Conservation (phyloP, 2,888 invertebrate species). For the Andrena bicolor region DNA sequence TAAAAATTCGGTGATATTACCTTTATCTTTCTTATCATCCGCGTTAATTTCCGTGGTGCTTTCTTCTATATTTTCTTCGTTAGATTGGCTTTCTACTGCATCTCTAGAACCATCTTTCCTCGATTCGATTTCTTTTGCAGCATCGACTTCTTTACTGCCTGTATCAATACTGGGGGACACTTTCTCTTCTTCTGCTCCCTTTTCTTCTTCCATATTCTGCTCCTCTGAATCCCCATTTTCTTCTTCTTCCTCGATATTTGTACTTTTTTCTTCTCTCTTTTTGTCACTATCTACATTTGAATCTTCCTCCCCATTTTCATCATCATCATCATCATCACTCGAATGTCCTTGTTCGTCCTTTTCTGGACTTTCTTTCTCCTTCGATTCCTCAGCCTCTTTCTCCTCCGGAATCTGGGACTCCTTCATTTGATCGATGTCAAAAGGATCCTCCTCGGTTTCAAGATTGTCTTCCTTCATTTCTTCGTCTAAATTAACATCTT, state of each 20-base stretch:
- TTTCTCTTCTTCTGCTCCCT: conserved; percentile 81
- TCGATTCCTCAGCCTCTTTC: conserved; percentile 79
- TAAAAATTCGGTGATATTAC: conserved; percentile 71
- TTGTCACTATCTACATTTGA: conserved; percentile 29
- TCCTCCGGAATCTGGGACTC: conserved; percentile 82
- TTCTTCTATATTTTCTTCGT: conserved; percentile 80
- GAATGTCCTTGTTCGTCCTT: conserved; percentile 84
- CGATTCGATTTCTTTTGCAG: conserved; percentile 86
- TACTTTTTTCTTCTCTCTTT: conserved; percentile 73
- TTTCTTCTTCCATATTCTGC: conserved; percentile 70
- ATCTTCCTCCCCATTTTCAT: conserved; percentile 77
- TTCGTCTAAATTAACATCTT: conserved; percentile 93
- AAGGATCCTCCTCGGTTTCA: conserved; percentile 91
- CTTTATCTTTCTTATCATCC: conserved; percentile 88
- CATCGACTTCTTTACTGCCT: conserved; percentile 82
- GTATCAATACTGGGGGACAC: conserved; percentile 81
- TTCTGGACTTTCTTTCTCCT: conserved; percentile 84
- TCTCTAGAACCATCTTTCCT: conserved; percentile 84
- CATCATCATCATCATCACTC: conserved; percentile 85
- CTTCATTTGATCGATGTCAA: conserved; percentile 94
- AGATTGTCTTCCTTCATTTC: conserved; percentile 88
- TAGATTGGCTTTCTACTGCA: conserved; percentile 80
- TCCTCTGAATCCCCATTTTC: conserved; percentile 77
- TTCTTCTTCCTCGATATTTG: conserved; percentile 75
- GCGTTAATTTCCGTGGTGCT: conserved; percentile 82